Percentiles rank a stretch among this genome's conserved stretches.
Conservation (phyloP, 1,140 invertebrate genomes). For the Drosophila rufa region DNA sequence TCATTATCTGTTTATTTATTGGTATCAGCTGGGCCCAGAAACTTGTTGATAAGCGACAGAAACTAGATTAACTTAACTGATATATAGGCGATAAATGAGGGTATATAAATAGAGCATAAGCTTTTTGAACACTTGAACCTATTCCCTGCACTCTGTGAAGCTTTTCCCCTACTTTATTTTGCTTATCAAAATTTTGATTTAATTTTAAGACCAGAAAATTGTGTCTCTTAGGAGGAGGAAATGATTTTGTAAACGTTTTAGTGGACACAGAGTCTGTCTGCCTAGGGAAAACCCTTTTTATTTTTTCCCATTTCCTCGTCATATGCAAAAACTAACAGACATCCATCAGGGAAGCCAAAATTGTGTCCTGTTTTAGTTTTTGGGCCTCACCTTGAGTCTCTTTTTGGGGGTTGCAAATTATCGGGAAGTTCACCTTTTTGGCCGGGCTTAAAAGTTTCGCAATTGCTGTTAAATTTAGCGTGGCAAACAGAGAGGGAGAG, state of each 20-base stretch:
- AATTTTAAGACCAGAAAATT: slow-evolving; percentile 56
- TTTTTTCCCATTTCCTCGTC: neutral
- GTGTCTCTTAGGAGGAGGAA: slow-evolving; percentile 36
- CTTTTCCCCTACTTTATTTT: neutral
- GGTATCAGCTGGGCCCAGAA: slow-evolving; percentile 10
- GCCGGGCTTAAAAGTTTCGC: slow-evolving; percentile 63
- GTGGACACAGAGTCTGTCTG: slow-evolving; percentile 8
- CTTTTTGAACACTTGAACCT: neutral
- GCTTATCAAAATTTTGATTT: slow-evolving; percentile 51
- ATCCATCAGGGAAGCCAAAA: neutral
- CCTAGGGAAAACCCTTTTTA: neutral
- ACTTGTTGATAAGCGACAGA: slow-evolving; percentile 18
- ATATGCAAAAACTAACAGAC: slow-evolving; percentile 32
- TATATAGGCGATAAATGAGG: slow-evolving; percentile 1
- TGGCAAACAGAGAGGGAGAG: slow-evolving; percentile 39
- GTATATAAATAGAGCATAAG: slow-evolving; percentile 19
- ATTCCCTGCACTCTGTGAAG: neutral
- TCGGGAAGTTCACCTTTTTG: slow-evolving; percentile 49
- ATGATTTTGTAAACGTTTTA: slow-evolving; percentile 44
- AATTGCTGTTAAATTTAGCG: slow-evolving; percentile 83
- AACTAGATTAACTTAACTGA: slow-evolving; percentile 29
- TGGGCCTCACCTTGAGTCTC: slow-evolving; percentile 20
- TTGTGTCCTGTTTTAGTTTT: slow-evolving; percentile 19
- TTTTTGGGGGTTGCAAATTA: slow-evolving; percentile 61
- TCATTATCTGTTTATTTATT: slow-evolving; percentile 24